Base-by-base conservation (phyloP, 1,140 invertebrate genomes). In the Calosoma granatense region DNA sequence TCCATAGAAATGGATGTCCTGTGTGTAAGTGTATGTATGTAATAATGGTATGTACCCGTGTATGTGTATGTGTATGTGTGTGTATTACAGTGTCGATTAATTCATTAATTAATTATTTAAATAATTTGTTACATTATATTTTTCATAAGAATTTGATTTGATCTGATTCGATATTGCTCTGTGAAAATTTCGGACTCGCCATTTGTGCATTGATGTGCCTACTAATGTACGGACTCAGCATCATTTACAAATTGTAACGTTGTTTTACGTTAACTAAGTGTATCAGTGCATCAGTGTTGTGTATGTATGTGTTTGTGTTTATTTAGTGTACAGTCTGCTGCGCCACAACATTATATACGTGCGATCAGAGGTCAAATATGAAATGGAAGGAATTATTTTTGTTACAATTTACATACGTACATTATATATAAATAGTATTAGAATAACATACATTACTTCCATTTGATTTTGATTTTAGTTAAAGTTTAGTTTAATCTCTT, bases 161-260 rank as follows among this genome's bases (percentile, higher is more conserved):
- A 53, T 65, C 57, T 54, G 62, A 62, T 63, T 36, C 60, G 62
- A 57, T 66, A 66, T 67, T 68, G 64, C 67, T 68, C 63, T 61
- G 58, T 65, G 26, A 36, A 36, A 61, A 61, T 61, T 57, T 68
- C 65, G 68, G 67, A 70, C 66, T 70, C 64, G 26, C 26, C 26
- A 36, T 36, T 36, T 36, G 26, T 36, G 26, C 26, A 36, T 36
- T 36, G 26, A 36, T 36, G 26, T 36, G 26, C 26, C n/a, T 9
- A 6, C 26, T 9, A 9, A 36, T 36, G 26, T 36, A 36, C n/a
- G 26, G 26, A 36, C 26, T 36, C 26, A 36, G n/a, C 6, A 9
- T n/a, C n/a, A 36, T 36, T 9, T 36, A 36, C 26, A 36, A 36
- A 9, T 9, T 36, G n/a, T 36, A 52, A 52, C 51, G 51, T 52